Percentiles rank a stretch among this genome's conserved stretches.
Conservation (phyloP, 2,113 vertebrate genomes). For the Trichechus manatus region DNA sequence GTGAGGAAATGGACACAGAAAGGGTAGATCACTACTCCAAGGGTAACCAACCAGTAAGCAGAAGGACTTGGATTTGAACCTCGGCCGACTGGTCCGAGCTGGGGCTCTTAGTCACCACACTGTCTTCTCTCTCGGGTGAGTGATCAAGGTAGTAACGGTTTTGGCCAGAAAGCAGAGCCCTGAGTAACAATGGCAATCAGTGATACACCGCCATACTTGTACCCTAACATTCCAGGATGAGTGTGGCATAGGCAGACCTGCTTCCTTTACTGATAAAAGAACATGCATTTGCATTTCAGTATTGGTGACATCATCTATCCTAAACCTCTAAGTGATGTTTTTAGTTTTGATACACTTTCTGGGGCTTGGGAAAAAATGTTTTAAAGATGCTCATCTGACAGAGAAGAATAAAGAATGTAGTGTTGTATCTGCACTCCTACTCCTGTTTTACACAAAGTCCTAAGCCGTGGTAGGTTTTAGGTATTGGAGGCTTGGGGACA, state of each 20-base stretch:
- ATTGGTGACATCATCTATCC: neutral
- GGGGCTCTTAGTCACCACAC: neutral
- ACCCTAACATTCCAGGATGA: neutral
- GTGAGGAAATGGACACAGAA: neutral
- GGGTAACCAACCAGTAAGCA: neutral
- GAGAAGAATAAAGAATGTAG: neutral
- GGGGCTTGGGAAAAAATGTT: neutral
- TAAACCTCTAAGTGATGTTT: neutral
- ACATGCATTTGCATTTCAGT: neutral
- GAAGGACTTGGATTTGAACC: neutral
- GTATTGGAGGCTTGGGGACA: neutral
- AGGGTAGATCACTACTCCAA: neutral
- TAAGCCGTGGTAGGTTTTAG: neutral
- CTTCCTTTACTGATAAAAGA: neutral
- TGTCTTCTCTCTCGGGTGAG: neutral
- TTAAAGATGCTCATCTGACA: neutral
- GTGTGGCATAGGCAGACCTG: neutral
- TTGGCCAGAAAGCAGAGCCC: neutral
- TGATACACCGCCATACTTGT: neutral
- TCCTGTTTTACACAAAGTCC: neutral
- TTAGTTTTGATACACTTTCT: constrained; percentile 13
- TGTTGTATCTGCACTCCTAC: neutral
- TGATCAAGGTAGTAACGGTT: neutral
- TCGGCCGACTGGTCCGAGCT: neutral
- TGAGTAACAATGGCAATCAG: neutral